Base-by-base conservation (phyloP, 2,113 vertebrate genomes). In the Rhegmatorhina hoffmannsi region DNA sequence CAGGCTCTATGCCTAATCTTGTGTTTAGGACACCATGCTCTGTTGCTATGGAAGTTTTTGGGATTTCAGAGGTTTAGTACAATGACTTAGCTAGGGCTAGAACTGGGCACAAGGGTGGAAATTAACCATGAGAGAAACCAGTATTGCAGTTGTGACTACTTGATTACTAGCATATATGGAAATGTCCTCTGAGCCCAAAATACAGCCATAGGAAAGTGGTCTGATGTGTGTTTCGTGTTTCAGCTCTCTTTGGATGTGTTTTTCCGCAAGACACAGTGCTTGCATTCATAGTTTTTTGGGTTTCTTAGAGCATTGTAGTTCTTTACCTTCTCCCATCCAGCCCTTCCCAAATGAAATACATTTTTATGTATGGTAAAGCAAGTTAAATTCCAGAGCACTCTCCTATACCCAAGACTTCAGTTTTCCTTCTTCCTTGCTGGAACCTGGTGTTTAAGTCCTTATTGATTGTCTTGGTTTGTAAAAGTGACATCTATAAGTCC, bases 401-500 rank as follows among this genome's bases (percentile, higher is more conserved):
- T 92, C 69, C 70, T 74, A 40, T 26, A 76, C 78, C 59, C 70
- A 91, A 80, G 70, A 63, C 38, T 92, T 56, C 34, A 77, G 17
- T 85, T 92, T 96, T 84, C 26, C 40, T 62, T 91, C 44, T 79
- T 91, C 34, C 55, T 87, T 87, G 12, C 59, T 62, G 47, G 74
- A 90, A 77, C 60, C 70, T 92, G 47, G 33, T 91, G 59, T 94
- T 96, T 92, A 82, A 94, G 68, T 56, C 63, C 55, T 85, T 96
- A 96, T 88, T 96, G 89, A 97, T 96, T 73, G 77, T 80, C 84
- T 79, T 85, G 46, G 55, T 96, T 94, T 92, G 67, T 67, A 83
- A 75, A 96, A 96, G 87, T 92, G 96, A 96, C 96, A 80, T 94
- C 84, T 89, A 15, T 96, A 97, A 97, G 78, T 95, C 96, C 94